Conservation (phyloP, 2,797 vertebrate genomes). For the Muraenolepis orangiensis region DNA sequence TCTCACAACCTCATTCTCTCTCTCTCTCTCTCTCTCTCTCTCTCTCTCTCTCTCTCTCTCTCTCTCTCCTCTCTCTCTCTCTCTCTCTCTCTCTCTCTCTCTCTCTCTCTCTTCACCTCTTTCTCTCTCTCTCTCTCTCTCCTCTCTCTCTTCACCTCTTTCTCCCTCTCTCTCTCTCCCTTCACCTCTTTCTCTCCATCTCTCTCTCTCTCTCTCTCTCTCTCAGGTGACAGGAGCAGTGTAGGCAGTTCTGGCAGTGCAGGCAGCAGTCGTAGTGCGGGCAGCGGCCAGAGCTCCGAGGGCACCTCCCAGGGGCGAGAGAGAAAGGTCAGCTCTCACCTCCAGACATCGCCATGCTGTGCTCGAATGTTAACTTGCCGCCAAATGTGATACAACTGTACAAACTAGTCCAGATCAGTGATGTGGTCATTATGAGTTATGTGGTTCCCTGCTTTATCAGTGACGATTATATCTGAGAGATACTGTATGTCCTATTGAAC, state of each 20-base stretch:
- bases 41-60: neutral
- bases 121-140: too few relatives aligned
- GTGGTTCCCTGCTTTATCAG: too few relatives aligned
- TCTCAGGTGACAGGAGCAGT: slow-evolving; percentile 81
- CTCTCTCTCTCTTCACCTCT: neutral
- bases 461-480: neutral
- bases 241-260: slow-evolving; percentile 87
- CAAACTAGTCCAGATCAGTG: too few relatives aligned
- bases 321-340: neutral
- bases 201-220: neutral
- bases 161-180: neutral
- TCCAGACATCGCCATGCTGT: too few relatives aligned
- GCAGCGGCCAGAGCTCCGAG: slow-evolving; percentile 89
- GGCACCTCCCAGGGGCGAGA: slow-evolving; percentile 42
- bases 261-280: slow-evolving; percentile 86
- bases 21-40: neutral
- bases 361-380: too few relatives aligned
- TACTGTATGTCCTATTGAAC: too few relatives aligned
- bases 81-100: neutral
- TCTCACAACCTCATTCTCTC: neutral
- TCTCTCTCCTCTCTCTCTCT: slow-evolving; percentile 2
- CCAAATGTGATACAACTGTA: too few relatives aligned
- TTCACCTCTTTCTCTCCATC: neutral
- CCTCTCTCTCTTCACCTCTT: too few relatives aligned
- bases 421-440: too few relatives aligned